A percentile compares a stretch with the other conserved stretches of the same genome.
These are phyloP conservation scores for Trachymyrmex septentrionalis DNA, from an alignment of 1,140 invertebrate species.

Conservation along the genomic window DNA sequence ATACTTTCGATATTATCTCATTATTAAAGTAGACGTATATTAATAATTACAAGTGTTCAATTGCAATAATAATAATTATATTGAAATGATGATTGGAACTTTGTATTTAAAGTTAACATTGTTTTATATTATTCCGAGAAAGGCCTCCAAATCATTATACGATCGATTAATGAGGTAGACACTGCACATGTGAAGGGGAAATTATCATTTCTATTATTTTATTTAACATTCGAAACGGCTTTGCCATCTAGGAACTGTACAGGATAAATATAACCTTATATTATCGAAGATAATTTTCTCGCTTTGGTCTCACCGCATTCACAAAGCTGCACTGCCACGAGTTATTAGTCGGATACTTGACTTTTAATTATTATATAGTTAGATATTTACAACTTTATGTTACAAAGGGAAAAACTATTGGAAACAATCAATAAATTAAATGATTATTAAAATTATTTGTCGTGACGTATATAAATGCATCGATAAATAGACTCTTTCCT, in stretches of 20 bases:
- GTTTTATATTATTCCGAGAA: not conserved
- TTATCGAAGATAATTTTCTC: slow-evolving; percentile 36
- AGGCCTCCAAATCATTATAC: slow-evolving; percentile 2
- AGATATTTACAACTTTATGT: slow-evolving; percentile 1
- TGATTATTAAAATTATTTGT: slow-evolving; percentile 21
- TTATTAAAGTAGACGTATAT: not conserved
- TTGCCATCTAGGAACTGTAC: not conserved
- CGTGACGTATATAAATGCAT: slow-evolving; percentile 7
- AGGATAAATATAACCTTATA: slow-evolving; percentile 15
- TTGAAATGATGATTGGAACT: not conserved
- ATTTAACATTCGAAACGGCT: slow-evolving; percentile 19
- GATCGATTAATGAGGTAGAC: slow-evolving; percentile 4
- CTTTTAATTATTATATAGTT: slow-evolving; percentile 28
- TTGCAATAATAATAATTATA: not conserved
- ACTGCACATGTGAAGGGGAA: not conserved
- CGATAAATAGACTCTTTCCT: not conserved
- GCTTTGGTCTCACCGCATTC: slow-evolving; percentile 32
- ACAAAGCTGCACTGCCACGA: not conserved
- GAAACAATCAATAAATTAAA: slow-evolving; percentile 38
- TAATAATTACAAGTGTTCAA: not conserved
- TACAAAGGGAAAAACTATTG: slow-evolving; percentile 21
- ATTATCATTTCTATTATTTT: slow-evolving; percentile 21
- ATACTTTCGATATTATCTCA: not conserved
- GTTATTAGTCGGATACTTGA: slow-evolving; percentile 32
- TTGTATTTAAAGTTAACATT: not conserved